These are phyloP conservation scores for Arrhamphus sclerolepis DNA, from an alignment of 2,797 vertebrate species.

Conservation along the genomic window DNA sequence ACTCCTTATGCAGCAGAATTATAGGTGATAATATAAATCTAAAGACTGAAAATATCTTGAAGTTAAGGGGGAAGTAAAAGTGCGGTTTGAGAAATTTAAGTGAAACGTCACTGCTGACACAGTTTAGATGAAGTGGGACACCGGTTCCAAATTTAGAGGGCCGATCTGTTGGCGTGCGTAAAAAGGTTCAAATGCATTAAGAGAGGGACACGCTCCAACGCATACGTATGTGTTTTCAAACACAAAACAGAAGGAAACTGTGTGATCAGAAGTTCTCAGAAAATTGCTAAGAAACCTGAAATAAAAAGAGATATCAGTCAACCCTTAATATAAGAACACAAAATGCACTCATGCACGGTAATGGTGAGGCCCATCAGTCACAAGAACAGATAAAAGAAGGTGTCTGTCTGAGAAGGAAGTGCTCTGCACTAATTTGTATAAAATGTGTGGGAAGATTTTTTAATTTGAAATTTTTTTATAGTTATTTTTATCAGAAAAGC, in stretches of 20 bases:
- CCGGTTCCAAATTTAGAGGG: background rate
- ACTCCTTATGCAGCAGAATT: too few species aligned
- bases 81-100: background rate
- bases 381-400: background rate
- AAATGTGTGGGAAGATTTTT: background rate
- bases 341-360: too few species aligned
- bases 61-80: background rate
- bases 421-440: background rate
- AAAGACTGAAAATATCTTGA: too few species aligned
- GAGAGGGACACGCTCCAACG: background rate
- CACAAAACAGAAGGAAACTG: background rate
- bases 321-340: background rate
- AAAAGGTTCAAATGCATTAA: background rate
- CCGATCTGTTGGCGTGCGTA: slow-evolving; percentile 3
- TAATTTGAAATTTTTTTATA: slow-evolving; percentile 2
- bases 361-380: background rate
- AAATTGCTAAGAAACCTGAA: slow-evolving; percentile 11
- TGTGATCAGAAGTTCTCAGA: background rate
- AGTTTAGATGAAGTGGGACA: slow-evolving; percentile 10
- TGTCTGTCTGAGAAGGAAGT: too few species aligned
- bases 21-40: too few species aligned
- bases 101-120: slow-evolving; percentile 12
- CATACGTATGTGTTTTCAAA: background rate
- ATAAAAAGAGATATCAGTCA: background rate
- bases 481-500: background rate